Percentiles rank a stretch among this genome's conserved stretches.
Evolutionary conservation across 2,797 vertebrate species (phyloP).

Genomic region (Mastacembelus armatus): DNA sequence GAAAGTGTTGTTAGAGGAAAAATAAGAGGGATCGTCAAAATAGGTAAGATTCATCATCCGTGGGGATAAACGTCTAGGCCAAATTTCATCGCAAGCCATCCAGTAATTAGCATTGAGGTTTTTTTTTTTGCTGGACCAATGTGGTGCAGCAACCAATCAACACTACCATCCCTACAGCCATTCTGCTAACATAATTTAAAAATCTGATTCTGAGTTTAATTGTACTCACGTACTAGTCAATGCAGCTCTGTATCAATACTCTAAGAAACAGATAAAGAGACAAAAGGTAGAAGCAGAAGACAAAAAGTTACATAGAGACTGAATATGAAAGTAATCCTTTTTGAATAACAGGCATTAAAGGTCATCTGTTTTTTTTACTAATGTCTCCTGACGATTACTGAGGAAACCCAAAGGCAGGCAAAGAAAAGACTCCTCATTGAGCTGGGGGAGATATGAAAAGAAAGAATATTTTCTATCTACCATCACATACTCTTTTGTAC

Average conservation of each 20-base stretch:
- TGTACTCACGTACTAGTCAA: background rate
- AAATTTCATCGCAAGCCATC: too few species aligned
- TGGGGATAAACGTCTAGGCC: too few species aligned
- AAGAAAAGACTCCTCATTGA: conserved; percentile 38
- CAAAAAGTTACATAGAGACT: background rate
- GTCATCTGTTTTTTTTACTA: conserved; percentile 38
- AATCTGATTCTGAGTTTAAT: background rate
- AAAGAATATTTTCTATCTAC: conserved; percentile 17
- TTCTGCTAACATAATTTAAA: background rate
- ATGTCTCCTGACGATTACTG: conserved; percentile 37
- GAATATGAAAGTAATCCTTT: conserved; percentile 11
- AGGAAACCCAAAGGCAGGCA: conserved; percentile 57
- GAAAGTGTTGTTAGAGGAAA: too few species aligned
- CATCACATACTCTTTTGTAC: conserved; percentile 21
- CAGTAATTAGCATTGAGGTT: background rate
- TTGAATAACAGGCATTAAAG: conserved; percentile 43
- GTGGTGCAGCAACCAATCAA: too few species aligned
- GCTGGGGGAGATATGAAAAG: conserved; percentile 6
- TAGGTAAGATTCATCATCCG: too few species aligned
- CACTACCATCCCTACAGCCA: too few species aligned
- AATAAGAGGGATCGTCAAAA: too few species aligned
- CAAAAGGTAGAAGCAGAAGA: background rate
- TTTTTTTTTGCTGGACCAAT: too few species aligned
- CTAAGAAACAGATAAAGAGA: background rate
- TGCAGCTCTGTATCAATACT: conserved; percentile 15